Evolutionary conservation across 1,140 invertebrate species (phyloP).

Genomic region (Lasaia peninsularis): DNA sequence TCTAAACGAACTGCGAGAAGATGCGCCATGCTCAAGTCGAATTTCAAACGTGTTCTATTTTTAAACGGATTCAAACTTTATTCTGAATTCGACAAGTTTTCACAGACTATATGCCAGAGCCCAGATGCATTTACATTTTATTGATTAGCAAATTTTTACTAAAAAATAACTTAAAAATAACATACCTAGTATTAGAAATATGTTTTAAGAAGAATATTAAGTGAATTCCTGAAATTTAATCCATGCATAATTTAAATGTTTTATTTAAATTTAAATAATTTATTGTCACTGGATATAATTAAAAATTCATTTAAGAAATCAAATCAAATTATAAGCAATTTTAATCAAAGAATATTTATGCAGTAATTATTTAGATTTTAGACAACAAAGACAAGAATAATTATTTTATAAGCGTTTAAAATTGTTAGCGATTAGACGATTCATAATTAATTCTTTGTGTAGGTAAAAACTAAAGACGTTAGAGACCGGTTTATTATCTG

Average conservation of each 20-base stretch:
- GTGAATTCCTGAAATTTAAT: neutral
- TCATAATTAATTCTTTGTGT: slow-evolving; percentile 6
- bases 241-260: neutral
- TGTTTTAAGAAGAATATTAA: no score
- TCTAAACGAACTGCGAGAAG: slow-evolving; percentile 40
- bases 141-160: neutral
- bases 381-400: slow-evolving; percentile 2
- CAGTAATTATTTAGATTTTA: neutral
- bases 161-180: no score
- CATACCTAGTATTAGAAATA: no score
- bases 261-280: neutral
- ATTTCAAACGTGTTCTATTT: slow-evolving; percentile 18
- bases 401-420: slow-evolving; percentile 2
- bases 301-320: slow-evolving; percentile 1
- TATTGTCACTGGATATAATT: neutral
- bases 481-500: neutral
- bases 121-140: neutral
- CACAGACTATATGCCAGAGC: neutral
- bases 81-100: neutral
- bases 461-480: neutral
- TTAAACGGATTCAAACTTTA: neutral
- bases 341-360: neutral
- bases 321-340: slow-evolving; percentile 9
- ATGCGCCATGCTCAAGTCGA: slow-evolving; percentile 24
- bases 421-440: neutral